Conservation (phyloP, 2,113 vertebrate genomes). For the Anser brachyrhynchus region DNA sequence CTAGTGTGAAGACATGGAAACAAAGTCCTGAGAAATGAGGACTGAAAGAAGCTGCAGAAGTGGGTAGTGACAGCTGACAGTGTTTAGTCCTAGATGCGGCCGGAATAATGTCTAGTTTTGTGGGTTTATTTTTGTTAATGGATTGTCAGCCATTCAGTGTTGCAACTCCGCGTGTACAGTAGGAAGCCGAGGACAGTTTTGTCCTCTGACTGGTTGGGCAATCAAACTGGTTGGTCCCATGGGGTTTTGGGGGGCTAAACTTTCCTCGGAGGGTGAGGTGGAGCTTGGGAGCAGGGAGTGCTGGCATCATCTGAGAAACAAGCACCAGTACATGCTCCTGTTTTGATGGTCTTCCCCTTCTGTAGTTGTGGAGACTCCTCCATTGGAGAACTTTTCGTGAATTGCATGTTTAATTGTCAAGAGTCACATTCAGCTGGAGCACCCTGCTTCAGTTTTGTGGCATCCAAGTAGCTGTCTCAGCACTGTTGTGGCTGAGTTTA, state of each 20-base stretch:
- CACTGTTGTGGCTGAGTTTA: not conserved
- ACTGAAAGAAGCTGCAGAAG: not conserved
- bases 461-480: not conserved
- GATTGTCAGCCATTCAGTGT: not conserved
- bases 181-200: not conserved
- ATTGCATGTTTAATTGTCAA: not conserved
- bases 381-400: not conserved
- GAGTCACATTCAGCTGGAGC: not conserved
- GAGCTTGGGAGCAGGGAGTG: not conserved
- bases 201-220: not conserved
- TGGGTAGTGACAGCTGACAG: not conserved
- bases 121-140: not conserved
- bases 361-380: not conserved
- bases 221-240: not conserved
- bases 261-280: not conserved
- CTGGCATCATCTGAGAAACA: not conserved
- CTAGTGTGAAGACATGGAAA: not conserved
- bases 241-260: not conserved
- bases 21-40: not conserved
- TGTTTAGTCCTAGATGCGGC: not conserved
- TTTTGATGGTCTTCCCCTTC: not conserved
- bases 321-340: not conserved
- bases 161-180: not conserved
- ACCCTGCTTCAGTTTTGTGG: accelerated
- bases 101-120: not conserved